Evolutionary conservation across 1,140 invertebrate species (phyloP), one percentile per base, ranked within the genome.

Genomic region (Aphis craccivora): DNA sequence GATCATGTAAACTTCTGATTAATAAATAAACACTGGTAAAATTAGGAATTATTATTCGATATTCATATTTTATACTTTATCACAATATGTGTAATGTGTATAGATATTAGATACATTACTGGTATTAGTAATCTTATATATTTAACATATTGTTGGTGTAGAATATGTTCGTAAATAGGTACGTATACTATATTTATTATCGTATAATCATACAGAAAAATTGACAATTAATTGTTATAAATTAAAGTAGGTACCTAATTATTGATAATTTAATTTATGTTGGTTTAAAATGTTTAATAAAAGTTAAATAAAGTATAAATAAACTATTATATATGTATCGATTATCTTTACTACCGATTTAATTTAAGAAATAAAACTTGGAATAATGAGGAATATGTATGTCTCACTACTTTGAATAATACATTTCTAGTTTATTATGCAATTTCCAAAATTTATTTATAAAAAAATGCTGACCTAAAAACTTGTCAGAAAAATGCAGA

Each of bases 401-500:
- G 60, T 67, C 60, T 67, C 60, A 6, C 30, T n/a, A 18, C 4
- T n/a, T 67, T 18, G 14, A 76, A 76, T n/a, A n/a, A n/a, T 67
- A 67, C 14, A 67, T 67, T n/a, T 67, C 18, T 67, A 5, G 60
- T 18, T 1, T 37, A 43, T 93, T 53, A n/a, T 51, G 48, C n/a
- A 93, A 84, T 93, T 51, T 40, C 9, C n/a, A 86, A 84, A 86
- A 53, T 92, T 83, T 23, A 67, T 86, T 84, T 37, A 9, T 45
- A 91, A 93, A 55, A 93, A 92, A 93, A 86, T 84, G 20, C 37
- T 93, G 91, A 93, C 91, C 91, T 93, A 93, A 83, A 93, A 93
- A 86, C 91, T 81, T 55, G 91, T 37, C 45, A 35, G 81, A 93
- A 93, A 84, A 93, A 18, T 40, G 81, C 91, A 93, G 48, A 53